Evolutionary conservation across 2,797 vertebrate genomes (phyloP), one percentile per base, ranked within the genome.

Genomic region (Alfaro cultratus): DNA sequence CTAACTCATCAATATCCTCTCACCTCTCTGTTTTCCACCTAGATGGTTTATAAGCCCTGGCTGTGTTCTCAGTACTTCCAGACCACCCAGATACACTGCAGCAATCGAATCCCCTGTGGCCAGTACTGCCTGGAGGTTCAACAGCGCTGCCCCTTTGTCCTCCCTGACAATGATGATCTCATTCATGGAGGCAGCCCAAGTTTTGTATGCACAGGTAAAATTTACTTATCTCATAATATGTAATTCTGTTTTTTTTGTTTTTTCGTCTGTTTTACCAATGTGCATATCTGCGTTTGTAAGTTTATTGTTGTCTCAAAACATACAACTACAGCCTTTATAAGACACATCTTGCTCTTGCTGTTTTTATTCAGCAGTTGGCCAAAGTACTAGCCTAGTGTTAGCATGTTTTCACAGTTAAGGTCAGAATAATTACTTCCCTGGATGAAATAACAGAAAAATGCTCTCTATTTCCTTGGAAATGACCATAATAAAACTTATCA

Each of bases 131-230:
- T 98, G 95, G 98, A 99, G 95, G 98, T 99, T 95, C 98, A 99
- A 96, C 97, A 98, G 90, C 96, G 97, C 93, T 99, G 98, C 96
- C 98, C 98, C 78, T 99, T 99, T 94, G 97, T 99, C 95, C 94
- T 99, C 96, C 98, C 98, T 82, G 98, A 99, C 96, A 99, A 99
- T 29, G 98, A 99, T 88, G 98, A 99, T 96, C 97, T 99, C 93
- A 97, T 99, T 94, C 98, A 99, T 39, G 98, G 98, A 95, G 98
- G 98, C 95, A 97, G 98, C 94, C 98, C 98, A 94, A 99, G 98
- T 96, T 99, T 99, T 97, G 98, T 99, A 97, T 99, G 98, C 95
- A 98, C 98, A 99, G 98, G 98, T 99, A 97, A n/a, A n/a, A n/a
- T 45, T 45, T 7, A 13, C 21, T 51, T 9, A 51, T 23, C 49